Evolutionary conservation across 2,797 vertebrate species (phyloP), one percentile per base, ranked within the genome.

Genomic region (Pseudochromis fuscus): DNA sequence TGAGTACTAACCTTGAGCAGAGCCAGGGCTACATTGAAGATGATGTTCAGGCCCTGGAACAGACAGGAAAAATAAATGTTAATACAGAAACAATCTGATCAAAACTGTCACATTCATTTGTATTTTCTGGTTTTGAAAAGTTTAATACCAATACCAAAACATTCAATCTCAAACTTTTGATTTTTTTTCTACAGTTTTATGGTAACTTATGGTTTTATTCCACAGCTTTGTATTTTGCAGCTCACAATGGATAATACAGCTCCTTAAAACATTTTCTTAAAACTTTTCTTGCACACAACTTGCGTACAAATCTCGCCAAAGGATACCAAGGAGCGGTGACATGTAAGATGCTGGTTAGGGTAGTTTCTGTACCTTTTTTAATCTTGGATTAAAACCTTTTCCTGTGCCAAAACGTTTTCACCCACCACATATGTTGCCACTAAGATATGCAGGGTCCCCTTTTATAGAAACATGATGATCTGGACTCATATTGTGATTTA

Each of bases 11-110:
- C 98, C 95, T 99, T 99, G 57, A 99, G 90, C 56, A 99, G 95
- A 80, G 98, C 98, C 94, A 99, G 93, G 13, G 98, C 97, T 63
- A 99, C 97, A 0, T 99, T 97, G 90, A 99, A 99, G 91, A 99
- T 99, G 82, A 99, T 95, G 89, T 95, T 97, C 87, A 99, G 89
- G 76, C 97, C 97, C 98, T 99, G 87, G 1, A 87, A 79, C 30
- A 84, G 10, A 80, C 7, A 78, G 40, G 21, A 68, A 5, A 58
- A 50, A 23, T 19, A 18, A 0, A 61, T 44, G 15, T 51, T 63
- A 57, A 27, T 4, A 67, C 19, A 73, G 3, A 40, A 42, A 57
- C 4, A 45, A 55, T 1, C 40, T 3, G 35, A 33, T 59, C 18
- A 45, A 33, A 65, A 12, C 2, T 2, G 19, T 31, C 2, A 52